Percentiles rank a stretch among this genome's conserved stretches.
Evolutionary conservation across 2,113 vertebrate species (phyloP).

Genomic region (Eupsittula cactorum): DNA sequence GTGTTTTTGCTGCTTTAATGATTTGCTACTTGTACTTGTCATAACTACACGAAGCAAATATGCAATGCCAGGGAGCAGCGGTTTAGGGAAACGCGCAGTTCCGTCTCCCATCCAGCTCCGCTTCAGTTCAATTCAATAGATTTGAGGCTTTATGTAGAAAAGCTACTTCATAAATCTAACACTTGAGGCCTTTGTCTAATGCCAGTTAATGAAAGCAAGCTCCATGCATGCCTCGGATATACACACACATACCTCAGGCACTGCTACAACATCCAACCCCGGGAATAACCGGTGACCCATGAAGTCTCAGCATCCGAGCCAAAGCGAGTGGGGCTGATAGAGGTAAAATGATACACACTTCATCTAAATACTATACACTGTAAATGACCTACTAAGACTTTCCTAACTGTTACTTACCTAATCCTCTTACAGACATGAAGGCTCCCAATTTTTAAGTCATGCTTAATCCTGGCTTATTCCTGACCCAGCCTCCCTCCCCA

Average conservation of each 20-base stretch:
- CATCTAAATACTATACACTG: not conserved
- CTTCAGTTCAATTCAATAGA: not conserved
- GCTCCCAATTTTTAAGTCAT: rapidly evolving
- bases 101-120: not conserved
- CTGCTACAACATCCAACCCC: not conserved
- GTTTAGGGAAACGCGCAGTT: not conserved
- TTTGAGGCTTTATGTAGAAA: not conserved
- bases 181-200: not conserved
- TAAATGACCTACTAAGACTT: not conserved
- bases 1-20: slow-evolving; percentile 72
- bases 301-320: rapidly evolving
- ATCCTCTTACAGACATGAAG: not conserved
- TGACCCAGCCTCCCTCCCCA: not conserved
- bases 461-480: not conserved
- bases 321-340: rapidly evolving
- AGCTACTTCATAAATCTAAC: slow-evolving; percentile 2
- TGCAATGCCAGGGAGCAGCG: not conserved
- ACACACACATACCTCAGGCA: not conserved
- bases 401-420: not conserved
- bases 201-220: not conserved
- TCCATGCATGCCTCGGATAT: not conserved
- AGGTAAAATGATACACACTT: rapidly evolving
- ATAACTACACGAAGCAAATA: slow-evolving; percentile 72
- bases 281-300: rapidly evolving
- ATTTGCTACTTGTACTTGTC: slow-evolving; percentile 80